Evolutionary conservation across 2,888 invertebrate genomes (phyloP), one percentile per base, ranked within the genome.

Genomic region (Drosophila barbarae): DNA sequence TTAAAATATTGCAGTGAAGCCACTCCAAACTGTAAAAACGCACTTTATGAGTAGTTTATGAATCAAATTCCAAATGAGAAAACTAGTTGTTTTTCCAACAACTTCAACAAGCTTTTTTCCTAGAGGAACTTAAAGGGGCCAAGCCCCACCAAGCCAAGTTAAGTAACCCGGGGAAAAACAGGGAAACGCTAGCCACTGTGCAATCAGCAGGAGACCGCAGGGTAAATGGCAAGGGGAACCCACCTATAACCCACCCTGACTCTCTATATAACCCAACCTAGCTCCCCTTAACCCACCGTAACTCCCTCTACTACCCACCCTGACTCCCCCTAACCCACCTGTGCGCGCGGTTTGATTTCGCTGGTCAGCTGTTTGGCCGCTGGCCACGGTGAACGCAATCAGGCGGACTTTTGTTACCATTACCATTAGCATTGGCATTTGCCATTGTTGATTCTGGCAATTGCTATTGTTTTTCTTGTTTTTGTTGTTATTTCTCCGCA

Each of bases 301-400:
- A 3, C 12, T 5, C 15, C 12, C 32, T 35, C 35, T 3, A 36
- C 21, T 5, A 38, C 15, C 15, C 36, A 36, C 15, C 36, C 15
- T 5, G 18, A 1, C 10, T 18, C 10, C 23, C 39, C 13, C 12
- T 6, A 13, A 34, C 47, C 34, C 15, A 69, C 61, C 61, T 74
- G 66, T 46, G 53, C 39, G 23, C 51, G 26, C 42, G 57, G 74
- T 59, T 71, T 57, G 59, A 72, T 71, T 58, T 46, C 66, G 71
- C 64, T 61, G 74, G 71, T 71, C 84, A 84, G 77, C 74, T 84
- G 74, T 73, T 84, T 76, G 68, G 72, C 84, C 84, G 51, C 44
- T 61, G 69, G 78, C 69, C 64, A 71, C 69, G 67, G 71, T 66
- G 69, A 69, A 66, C 58, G 80, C 83, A 77, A 83, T 83, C 83